Conservation (phyloP, 1,140 invertebrate genomes). For the Pentalonia nigronervosa region DNA sequence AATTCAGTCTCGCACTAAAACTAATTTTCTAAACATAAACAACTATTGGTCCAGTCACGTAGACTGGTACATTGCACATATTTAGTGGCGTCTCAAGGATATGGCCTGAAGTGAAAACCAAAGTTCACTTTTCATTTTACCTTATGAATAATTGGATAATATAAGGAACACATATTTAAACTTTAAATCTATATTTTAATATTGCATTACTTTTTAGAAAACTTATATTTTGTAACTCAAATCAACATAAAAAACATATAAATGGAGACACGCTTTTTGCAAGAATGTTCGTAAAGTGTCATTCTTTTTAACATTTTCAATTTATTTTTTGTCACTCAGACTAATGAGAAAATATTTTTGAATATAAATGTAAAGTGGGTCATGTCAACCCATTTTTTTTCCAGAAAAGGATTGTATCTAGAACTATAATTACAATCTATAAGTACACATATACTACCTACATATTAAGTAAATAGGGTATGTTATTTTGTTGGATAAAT, state of each 20-base stretch:
- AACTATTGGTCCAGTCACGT: not conserved
- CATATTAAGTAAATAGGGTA: not conserved
- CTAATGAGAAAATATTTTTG: conserved; percentile 38
- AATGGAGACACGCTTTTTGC: not conserved
- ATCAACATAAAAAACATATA: not conserved
- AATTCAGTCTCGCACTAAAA: not conserved
- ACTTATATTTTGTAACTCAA: not conserved
- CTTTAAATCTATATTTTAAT: conserved; percentile 13
- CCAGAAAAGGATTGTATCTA: not conserved
- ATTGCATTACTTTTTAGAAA: not conserved
- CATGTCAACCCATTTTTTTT: not conserved
- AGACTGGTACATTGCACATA: not conserved
- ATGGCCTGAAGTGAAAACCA: not conserved
- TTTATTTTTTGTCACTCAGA: conserved; percentile 42
- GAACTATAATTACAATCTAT: not conserved
- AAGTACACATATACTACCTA: not conserved
- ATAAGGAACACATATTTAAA: not conserved
- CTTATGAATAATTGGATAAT: not conserved
- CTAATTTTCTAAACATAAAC: not conserved
- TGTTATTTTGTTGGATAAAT: not conserved
- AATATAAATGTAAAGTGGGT: conserved; percentile 1
- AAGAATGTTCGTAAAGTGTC: conserved; percentile 29
- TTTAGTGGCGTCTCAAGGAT: not conserved
- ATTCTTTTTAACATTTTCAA: conserved; percentile 18
- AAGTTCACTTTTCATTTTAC: not conserved